A percentile compares a stretch with the other conserved stretches of the same genome.
Conservation (phyloP, 2,797 vertebrate genomes). For the Pyrocephalus nanus region DNA sequence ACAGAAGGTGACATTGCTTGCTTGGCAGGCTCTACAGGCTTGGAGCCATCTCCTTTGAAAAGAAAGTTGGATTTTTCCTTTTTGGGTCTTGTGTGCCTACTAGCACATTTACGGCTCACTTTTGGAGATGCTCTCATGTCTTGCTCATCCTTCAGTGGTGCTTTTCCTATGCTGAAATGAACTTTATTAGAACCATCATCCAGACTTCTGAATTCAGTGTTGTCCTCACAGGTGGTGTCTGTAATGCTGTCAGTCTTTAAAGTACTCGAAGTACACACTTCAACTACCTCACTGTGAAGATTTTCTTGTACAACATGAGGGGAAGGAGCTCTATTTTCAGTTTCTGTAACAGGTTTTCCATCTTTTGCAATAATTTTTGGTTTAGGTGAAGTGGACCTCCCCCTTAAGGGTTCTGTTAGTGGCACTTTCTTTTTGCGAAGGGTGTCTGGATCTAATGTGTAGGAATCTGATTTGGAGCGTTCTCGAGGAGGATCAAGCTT, state of each 20-base stretch:
- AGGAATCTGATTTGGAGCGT: slow-evolving; percentile 97
- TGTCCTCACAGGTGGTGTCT: slow-evolving; percentile 89
- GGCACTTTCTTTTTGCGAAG: slow-evolving; percentile 96
- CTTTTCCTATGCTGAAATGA: slow-evolving; percentile 99
- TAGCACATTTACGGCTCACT: slow-evolving; percentile 92
- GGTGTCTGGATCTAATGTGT: slow-evolving; percentile 95
- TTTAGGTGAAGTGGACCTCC: slow-evolving; percentile 95
- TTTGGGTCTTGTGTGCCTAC: slow-evolving; percentile 91
- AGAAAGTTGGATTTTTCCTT: slow-evolving; percentile 95
- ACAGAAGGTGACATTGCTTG: slow-evolving; percentile 99
- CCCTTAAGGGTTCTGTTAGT: slow-evolving; percentile 91
- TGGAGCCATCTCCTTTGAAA: slow-evolving; percentile 89
- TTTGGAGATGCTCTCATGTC: slow-evolving; percentile 97
- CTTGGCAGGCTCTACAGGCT: slow-evolving; percentile 89
- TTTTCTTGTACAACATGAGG: slow-evolving; percentile 98
- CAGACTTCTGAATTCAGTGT: slow-evolving; percentile 78
- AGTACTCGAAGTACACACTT: slow-evolving; percentile 93
- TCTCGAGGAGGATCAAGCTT: slow-evolving; percentile 95
- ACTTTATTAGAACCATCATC: slow-evolving; percentile 93
- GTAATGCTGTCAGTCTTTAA: slow-evolving; percentile 86
- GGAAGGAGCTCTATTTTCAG: slow-evolving; percentile 91
- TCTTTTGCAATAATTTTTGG: slow-evolving; percentile 90
- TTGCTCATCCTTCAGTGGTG: slow-evolving; percentile 91
- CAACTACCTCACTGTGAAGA: slow-evolving; percentile 97
- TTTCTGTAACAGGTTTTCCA: slow-evolving; percentile 77